A percentile compares a stretch with the other conserved stretches of the same genome.
These are phyloP conservation scores for Umimayanthus kanabou DNA, from an alignment of 92 coral and sea anemone genomes.

Conservation along the genomic window DNA sequence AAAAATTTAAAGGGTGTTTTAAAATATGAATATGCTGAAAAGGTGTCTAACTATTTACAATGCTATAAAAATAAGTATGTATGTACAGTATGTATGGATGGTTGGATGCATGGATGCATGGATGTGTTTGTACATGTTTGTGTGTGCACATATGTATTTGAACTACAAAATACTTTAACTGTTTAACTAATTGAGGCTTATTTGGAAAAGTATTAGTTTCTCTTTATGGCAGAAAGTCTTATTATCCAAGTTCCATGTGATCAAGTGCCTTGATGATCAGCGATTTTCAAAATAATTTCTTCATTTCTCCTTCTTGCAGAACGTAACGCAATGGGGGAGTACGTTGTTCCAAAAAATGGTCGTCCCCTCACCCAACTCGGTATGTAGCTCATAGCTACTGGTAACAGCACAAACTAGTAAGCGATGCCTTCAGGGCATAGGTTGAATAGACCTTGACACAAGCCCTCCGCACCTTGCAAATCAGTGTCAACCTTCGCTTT, in stretches of 20 bases:
- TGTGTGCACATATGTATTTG: not conserved
- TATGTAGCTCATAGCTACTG: not conserved
- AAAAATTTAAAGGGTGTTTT: too few species aligned
- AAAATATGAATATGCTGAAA: too few species aligned
- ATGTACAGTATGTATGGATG: not conserved
- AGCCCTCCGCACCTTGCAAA: not conserved
- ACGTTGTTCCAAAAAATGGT: slow-evolving; percentile 39
- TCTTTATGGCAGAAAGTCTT: too few species aligned
- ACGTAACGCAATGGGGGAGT: slow-evolving; percentile 63
- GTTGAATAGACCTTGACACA: not conserved
- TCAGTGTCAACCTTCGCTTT: not conserved
- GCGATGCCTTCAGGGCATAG: not conserved
- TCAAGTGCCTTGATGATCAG: not conserved
- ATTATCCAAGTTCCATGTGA: not conserved
- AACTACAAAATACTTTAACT: too few species aligned
- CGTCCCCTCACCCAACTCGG: slow-evolving; percentile 56
- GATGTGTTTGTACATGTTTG: not conserved
- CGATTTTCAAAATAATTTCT: not conserved
- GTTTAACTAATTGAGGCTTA: too few species aligned
- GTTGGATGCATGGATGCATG: not conserved
- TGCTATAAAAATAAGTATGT: too few species aligned
- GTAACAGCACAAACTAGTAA: not conserved
- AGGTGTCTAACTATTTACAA: too few species aligned
- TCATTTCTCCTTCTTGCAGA: slow-evolving; percentile 2
- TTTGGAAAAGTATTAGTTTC: too few species aligned